Evolutionary conservation across 2,888 invertebrate genomes (phyloP).

Genomic region (Neoaliturus tenellus): DNA sequence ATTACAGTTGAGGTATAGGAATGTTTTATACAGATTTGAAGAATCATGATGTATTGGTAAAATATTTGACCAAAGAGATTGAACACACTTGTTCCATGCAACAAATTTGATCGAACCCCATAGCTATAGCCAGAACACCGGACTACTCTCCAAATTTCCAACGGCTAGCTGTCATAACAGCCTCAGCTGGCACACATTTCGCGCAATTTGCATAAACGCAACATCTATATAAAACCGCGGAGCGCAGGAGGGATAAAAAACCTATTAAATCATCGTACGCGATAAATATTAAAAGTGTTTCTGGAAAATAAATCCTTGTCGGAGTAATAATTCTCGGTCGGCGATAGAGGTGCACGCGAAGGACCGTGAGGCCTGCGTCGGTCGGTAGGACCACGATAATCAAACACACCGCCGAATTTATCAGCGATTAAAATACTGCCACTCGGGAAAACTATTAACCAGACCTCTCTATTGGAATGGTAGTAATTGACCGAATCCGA

Average conservation of each 20-base stretch:
- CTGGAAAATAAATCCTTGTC: slow-evolving; percentile 34
- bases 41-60: too few species aligned
- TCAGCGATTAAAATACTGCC: slow-evolving; percentile 14
- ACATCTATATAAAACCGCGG: slow-evolving; percentile 40
- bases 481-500: background rate
- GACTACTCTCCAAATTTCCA: slow-evolving; percentile 7
- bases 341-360: slow-evolving; percentile 20
- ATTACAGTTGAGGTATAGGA: too few species aligned
- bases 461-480: background rate
- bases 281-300: slow-evolving; percentile 46
- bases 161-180: slow-evolving; percentile 1
- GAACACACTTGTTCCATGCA: too few species aligned
- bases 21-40: too few species aligned
- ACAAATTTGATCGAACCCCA: too few species aligned
- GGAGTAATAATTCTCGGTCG: slow-evolving; percentile 30
- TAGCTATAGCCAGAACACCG: too few species aligned
- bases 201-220: slow-evolving; percentile 29
- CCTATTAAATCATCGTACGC: slow-evolving; percentile 31
- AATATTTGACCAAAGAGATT: too few species aligned
- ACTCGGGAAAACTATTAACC: slow-evolving; percentile 5
- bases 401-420: background rate
- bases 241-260: slow-evolving; percentile 38
- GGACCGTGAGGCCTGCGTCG: background rate
- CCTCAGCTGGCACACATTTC: slow-evolving; percentile 18
- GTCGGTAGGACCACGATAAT: too few species aligned